Conservation (phyloP, 1,140 invertebrate genomes). For the Panagrolaimus sp. region DNA sequence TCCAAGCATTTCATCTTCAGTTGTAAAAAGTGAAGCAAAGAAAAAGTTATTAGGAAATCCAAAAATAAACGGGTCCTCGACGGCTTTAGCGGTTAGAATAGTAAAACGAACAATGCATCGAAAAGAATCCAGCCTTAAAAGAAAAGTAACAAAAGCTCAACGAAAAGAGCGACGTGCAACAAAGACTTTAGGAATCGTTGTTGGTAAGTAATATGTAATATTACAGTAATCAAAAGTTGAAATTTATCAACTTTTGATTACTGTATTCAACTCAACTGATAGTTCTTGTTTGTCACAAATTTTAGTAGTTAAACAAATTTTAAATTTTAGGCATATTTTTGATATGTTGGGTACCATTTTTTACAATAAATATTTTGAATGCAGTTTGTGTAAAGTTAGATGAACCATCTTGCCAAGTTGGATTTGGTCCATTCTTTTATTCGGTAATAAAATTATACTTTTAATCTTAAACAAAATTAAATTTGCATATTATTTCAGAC, state of each 20-base stretch:
- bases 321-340: constrained; percentile 78
- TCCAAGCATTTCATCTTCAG: not conserved
- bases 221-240: not conserved
- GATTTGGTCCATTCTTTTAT: constrained; percentile 81
- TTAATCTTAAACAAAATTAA: too few relatives aligned
- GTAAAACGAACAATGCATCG: constrained; percentile 45
- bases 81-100: constrained; percentile 40
- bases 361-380: constrained; percentile 91
- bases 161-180: constrained; percentile 86
- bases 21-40: not conserved
- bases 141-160: constrained; percentile 56
- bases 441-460: constrained; percentile 54
- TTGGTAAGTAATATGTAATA: constrained; percentile 73
- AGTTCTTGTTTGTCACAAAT: constrained; percentile 30
- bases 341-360: constrained; percentile 98
- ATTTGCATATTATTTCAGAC: not conserved
- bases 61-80: constrained; percentile 34
- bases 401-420: constrained; percentile 71
- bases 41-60: constrained; percentile 1
- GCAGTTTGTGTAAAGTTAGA: constrained; percentile 84
- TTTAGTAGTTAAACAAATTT: not conserved
- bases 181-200: constrained; percentile 93
- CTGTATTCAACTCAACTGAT: too few relatives aligned
- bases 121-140: constrained; percentile 43
- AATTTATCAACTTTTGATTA: not conserved